Evolutionary conservation across 1,140 invertebrate genomes (phyloP).

Genomic region (Caenorhabditis remanei): DNA sequence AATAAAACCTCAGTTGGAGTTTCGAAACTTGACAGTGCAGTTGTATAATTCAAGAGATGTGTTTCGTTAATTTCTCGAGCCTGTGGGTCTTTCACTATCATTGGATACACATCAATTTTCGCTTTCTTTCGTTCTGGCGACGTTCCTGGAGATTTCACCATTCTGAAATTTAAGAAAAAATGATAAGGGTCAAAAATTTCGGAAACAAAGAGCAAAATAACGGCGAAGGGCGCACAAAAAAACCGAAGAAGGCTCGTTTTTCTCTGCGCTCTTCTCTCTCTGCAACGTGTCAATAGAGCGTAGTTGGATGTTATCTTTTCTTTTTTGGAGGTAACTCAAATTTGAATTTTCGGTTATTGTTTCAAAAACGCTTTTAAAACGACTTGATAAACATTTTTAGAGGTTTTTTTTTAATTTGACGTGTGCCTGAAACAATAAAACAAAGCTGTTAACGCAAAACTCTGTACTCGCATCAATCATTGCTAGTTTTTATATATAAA

Average conservation of each 20-base stretch:
- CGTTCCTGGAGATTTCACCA: slow-evolving; percentile 41
- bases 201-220: background rate
- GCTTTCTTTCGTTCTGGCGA: slow-evolving; percentile 18
- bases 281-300: background rate
- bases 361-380: no score
- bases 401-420: no score
- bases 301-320: background rate
- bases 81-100: slow-evolving; percentile 20
- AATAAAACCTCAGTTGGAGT: slow-evolving; percentile 17
- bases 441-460: no score
- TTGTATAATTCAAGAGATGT: slow-evolving; percentile 8
- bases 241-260: background rate
- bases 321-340: background rate
- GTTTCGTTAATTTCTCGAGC: slow-evolving; percentile 21
- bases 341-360: no score
- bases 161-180: background rate
- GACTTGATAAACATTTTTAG: no score
- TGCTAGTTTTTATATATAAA: no score
- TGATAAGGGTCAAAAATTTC: background rate
- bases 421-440: no score
- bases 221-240: background rate
- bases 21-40: slow-evolving; percentile 23
- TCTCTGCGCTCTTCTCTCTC: slow-evolving; percentile 18
- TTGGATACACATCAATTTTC: slow-evolving; percentile 12
- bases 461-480: no score